Evolutionary conservation across 2,888 invertebrate genomes (phyloP).

Genomic region (Drosophila lutescens): DNA sequence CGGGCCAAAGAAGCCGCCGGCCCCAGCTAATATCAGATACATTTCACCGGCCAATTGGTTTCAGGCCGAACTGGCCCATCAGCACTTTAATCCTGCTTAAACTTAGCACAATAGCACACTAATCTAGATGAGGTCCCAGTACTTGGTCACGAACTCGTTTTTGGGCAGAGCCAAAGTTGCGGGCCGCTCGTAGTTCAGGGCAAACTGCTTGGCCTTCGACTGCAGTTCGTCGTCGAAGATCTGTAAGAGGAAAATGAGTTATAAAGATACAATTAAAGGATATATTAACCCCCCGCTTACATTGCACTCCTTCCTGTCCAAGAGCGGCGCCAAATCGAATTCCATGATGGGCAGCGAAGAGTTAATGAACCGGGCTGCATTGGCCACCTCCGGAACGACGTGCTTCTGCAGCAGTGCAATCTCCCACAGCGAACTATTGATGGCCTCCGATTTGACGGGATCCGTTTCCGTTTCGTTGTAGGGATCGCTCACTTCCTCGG

Average conservation of each 20-base stretch:
- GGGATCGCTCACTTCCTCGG: slow-evolving; percentile 87
- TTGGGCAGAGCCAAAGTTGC: slow-evolving; percentile 86
- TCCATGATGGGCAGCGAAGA: slow-evolving; percentile 88
- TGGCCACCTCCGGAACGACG: slow-evolving; percentile 89
- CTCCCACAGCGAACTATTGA: slow-evolving; percentile 97
- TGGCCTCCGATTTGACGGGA: slow-evolving; percentile 91
- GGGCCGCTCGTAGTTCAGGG: slow-evolving; percentile 91
- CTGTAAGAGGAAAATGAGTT: slow-evolving; percentile 81
- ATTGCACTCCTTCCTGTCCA: slow-evolving; percentile 88
- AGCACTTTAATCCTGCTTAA: slow-evolving; percentile 41
- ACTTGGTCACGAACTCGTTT: slow-evolving; percentile 88
- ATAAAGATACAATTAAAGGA: background rate
- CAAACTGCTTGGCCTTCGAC: slow-evolving; percentile 90
- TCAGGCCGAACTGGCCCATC: slow-evolving; percentile 43
- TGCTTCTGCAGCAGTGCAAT: slow-evolving; percentile 91
- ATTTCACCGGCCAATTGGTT: slow-evolving; percentile 49
- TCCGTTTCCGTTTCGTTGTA: slow-evolving; percentile 93
- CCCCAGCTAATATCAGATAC: slow-evolving; percentile 86
- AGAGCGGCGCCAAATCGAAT: slow-evolving; percentile 88
- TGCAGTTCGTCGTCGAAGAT: slow-evolving; percentile 92
- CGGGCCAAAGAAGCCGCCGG: slow-evolving; percentile 89
- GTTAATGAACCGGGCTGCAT: slow-evolving; percentile 89
- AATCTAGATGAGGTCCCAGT: slow-evolving; percentile 86
- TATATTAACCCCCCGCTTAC: slow-evolving; percentile 80
- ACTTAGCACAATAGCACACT: background rate